phyloP scores from a whole-genome alignment of 1,140 invertebrate genomes.

The Lanistes nyassanus region DNA sequence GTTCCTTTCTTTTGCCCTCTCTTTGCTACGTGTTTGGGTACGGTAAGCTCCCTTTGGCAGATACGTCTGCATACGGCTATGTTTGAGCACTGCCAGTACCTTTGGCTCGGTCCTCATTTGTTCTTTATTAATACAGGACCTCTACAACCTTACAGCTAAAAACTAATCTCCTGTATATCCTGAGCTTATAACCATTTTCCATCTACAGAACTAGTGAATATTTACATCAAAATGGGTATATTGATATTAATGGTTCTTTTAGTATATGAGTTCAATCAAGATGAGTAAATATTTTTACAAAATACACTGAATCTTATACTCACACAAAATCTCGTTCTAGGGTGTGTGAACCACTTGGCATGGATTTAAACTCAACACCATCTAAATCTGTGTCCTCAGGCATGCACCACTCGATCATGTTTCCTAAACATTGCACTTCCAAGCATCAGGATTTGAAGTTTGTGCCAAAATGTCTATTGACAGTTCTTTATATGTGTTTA shows the following conservation, averaged over 20 bases:
- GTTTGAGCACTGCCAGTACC: too few species aligned
- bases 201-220: background rate
- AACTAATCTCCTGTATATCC: background rate
- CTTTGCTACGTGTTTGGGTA: too few species aligned
- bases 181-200: background rate
- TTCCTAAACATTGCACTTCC: conserved; percentile 61
- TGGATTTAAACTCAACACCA: conserved; percentile 69
- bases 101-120: too few species aligned
- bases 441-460: conserved; percentile 1
- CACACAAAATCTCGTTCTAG: conserved; percentile 68
- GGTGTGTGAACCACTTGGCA: conserved; percentile 68
- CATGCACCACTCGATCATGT: conserved; percentile 68
- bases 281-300: too few species aligned
- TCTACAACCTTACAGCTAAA: background rate
- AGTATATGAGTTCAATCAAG: background rate
- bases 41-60: too few species aligned
- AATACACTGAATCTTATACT: too few species aligned
- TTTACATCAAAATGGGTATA: background rate
- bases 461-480: background rate
- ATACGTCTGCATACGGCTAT: too few species aligned
- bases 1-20: too few species aligned
- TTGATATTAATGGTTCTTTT: background rate
- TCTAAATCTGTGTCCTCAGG: conserved; percentile 67
- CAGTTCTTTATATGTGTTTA: background rate
- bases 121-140: too few species aligned